A percentile compares a stretch with the other conserved stretches of the same genome.
Conservation (phyloP, 2,113 vertebrate genomes). For the Misgurnus anguillicaudatus region DNA sequence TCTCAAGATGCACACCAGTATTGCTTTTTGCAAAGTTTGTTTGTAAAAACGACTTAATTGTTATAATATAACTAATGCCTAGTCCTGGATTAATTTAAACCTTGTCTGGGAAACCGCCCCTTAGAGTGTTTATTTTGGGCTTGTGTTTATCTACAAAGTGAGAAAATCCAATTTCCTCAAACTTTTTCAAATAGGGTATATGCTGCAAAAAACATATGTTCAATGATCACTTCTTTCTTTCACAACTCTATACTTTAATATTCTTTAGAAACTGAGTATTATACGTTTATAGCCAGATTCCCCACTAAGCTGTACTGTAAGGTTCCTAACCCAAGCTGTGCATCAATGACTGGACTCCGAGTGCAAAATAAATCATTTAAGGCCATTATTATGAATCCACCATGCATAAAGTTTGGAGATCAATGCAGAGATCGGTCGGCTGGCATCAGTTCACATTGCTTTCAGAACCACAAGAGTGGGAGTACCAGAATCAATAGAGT, state of each 20-base stretch:
- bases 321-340: neutral
- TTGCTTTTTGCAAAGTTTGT: too few species aligned
- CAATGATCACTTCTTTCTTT: too few species aligned
- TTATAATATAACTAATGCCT: too few species aligned
- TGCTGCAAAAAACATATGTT: neutral
- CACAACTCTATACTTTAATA: neutral
- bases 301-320: conserved; percentile 20
- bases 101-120: too few species aligned
- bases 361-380: conserved; percentile 40
- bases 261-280: neutral
- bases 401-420: conserved; percentile 60
- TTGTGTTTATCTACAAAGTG: conserved; percentile 17
- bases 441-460: conserved; percentile 54
- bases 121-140: conserved; percentile 1
- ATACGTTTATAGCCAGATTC: neutral
- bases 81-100: too few species aligned
- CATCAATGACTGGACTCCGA: conserved; percentile 17
- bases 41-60: too few species aligned
- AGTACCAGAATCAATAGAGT: conserved; percentile 65
- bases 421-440: conserved; percentile 53
- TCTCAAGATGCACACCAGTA: too few species aligned
- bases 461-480: conserved; percentile 58
- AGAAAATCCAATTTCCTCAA: conserved; percentile 7
- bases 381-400: conserved; percentile 56
- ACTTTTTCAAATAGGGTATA: neutral